Conservation (phyloP, 2,797 vertebrate genomes). For the Argyrosomus regius region DNA sequence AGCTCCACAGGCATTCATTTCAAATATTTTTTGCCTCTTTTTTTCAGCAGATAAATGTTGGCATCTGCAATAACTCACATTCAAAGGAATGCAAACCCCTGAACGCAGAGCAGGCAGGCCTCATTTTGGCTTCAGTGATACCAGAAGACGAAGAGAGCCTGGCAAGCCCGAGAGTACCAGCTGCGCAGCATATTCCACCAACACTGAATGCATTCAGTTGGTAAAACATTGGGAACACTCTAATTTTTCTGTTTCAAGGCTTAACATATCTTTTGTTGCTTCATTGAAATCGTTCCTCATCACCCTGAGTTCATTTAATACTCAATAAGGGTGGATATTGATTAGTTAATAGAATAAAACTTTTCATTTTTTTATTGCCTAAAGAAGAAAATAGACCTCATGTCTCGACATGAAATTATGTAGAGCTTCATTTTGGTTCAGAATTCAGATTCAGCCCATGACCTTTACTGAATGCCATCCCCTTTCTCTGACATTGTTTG, state of each 20-base stretch:
- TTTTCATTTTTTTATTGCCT: neutral
- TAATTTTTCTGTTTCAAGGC: neutral
- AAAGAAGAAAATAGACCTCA: neutral
- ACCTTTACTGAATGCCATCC: constrained; percentile 27
- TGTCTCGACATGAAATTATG: neutral
- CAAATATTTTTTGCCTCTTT: constrained; percentile 31
- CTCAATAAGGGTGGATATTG: neutral
- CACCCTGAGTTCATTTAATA: neutral
- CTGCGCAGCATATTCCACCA: constrained; percentile 23
- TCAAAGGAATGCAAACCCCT: constrained; percentile 56
- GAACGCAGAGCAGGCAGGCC: constrained; percentile 43
- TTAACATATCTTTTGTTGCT: neutral
- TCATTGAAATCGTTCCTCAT: neutral
- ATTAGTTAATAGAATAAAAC: too few species aligned
- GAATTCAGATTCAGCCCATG: constrained; percentile 1
- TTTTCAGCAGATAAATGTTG: constrained; percentile 59
- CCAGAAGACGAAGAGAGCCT: constrained; percentile 14
- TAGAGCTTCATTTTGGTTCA: neutral
- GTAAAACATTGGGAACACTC: neutral
- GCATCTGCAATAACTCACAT: constrained; percentile 46
- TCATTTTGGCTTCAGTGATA: constrained; percentile 43
- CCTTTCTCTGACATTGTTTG: neutral
- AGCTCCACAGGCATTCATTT: constrained; percentile 65
- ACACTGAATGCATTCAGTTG: neutral
- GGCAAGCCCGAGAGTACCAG: neutral